phyloP scores from a whole-genome alignment of 2,797 vertebrate genomes.

The Onychomys leucogaster region DNA sequence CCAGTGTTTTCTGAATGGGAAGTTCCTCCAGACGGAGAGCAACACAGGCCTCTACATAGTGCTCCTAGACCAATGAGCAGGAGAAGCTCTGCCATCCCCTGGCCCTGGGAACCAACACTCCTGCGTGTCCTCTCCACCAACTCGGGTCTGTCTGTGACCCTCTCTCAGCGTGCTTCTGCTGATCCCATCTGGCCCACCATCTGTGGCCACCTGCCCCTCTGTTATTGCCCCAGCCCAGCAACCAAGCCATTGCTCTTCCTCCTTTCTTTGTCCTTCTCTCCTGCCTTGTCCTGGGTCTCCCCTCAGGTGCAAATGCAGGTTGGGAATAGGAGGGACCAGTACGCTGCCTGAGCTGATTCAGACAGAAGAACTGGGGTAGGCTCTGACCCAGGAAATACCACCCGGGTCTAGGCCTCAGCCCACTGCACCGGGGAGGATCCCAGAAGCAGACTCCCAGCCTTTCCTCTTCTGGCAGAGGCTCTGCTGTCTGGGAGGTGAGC shows the following conservation, averaged over 20 bases:
- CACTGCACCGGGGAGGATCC: background rate
- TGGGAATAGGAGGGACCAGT: background rate
- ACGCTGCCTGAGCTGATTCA: conserved; percentile 71
- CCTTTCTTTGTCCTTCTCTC: conserved; percentile 28
- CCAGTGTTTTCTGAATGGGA: background rate
- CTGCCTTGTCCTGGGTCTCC: conserved; percentile 36
- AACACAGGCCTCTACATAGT: background rate
- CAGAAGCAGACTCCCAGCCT: background rate
- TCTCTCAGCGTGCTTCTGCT: conserved; percentile 45
- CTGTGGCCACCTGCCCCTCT: conserved; percentile 77
- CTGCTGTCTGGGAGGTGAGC: background rate
- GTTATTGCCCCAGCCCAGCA: conserved; percentile 45
- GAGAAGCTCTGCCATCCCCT: background rate
- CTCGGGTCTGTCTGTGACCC: conserved; percentile 21
- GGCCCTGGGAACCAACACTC: background rate
- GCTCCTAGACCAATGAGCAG: background rate
- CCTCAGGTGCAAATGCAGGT: conserved; percentile 35
- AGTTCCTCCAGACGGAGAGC: background rate
- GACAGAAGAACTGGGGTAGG: background rate
- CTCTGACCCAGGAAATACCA: conserved; percentile 28
- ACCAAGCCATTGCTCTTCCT: background rate
- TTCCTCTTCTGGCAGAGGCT: background rate
- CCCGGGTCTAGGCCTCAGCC: background rate
- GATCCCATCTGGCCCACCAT: conserved; percentile 78
- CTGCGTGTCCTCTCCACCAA: background rate